Evolutionary conservation across 2,888 invertebrate species (phyloP), one percentile per base, ranked within the genome.

Genomic region (Elysia crispata): DNA sequence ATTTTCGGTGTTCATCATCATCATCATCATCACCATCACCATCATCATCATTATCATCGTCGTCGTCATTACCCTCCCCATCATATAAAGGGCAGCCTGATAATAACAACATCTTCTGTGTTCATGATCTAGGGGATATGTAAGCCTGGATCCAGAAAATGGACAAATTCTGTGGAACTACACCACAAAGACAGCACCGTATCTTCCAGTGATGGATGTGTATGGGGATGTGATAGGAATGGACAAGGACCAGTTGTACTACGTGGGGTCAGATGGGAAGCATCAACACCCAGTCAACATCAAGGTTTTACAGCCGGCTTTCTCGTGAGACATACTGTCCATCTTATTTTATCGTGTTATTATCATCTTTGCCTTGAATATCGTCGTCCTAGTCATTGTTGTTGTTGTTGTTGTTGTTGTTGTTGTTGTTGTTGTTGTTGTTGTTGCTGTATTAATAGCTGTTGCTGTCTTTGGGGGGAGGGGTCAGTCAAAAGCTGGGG

Each of bases 171-270:
- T 60, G 23, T 88, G 88, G 88, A 80, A 83, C 11, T 84, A 84
- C 49, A 74, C 62, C 1, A 81, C 85, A 18, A 82, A 87, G 50
- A 80, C 83, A 13, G 77, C 83, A 23, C 87, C 88, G 0, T 75
- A 85, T 13, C 83, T 88, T 15, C 88, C 88, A 0, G 74, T 88
- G 18, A 81, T 88, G 84, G 86, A 86, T 57, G 79, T 83, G 25
- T 79, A 76, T 31, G 88, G 88, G 1, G 85, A 84, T 64, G 70
- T 87, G 69, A 86, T 87, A 67, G 88, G 87, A 5, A 84, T 85
- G 3, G 87, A 88, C 75, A 86, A 86, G 3, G 74, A 66, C n/a
- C 80, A 81, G n/a, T 76, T 88, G 18, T 41, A 66, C 23, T 66
- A 50, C 28, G 54, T 76, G 0, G 31, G n/a, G 0, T n/a, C 15